These are phyloP conservation scores for Palloptera scutellata DNA, from an alignment of 2,888 invertebrate species.

Conservation along the genomic window DNA sequence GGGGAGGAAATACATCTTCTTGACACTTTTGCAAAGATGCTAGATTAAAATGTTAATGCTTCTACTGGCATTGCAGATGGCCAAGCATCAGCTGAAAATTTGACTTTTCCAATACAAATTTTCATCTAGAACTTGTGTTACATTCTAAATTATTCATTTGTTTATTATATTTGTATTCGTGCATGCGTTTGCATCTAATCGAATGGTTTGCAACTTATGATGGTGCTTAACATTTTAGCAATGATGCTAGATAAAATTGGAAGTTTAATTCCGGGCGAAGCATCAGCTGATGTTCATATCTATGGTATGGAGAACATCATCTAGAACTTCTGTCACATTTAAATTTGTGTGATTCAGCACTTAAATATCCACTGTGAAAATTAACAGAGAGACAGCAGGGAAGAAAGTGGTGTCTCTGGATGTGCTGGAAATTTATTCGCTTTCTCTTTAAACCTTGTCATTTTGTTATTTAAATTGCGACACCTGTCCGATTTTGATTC, in stretches of 20 bases:
- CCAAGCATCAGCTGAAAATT: conserved; percentile 53
- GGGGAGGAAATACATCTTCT: conserved; percentile 30
- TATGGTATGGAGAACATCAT: conserved; percentile 39
- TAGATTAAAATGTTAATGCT: conserved; percentile 41
- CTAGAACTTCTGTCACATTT: conserved; percentile 53
- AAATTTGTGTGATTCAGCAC: not conserved
- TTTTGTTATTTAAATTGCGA: too few species aligned
- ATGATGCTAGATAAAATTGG: conserved; percentile 40
- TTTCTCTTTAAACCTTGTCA: too few species aligned
- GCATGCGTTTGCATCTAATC: conserved; percentile 16
- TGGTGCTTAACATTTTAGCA: conserved; percentile 36
- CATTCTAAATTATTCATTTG: conserved; percentile 7
- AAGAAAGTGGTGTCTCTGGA: too few species aligned
- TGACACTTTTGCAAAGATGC: conserved; percentile 60
- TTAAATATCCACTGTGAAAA: too few species aligned
- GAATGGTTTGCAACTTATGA: conserved; percentile 14
- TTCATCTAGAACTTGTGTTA: conserved; percentile 37
- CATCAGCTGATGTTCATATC: conserved; percentile 37
- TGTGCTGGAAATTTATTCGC: too few species aligned
- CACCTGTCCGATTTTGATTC: too few species aligned
- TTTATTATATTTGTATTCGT: too few species aligned
- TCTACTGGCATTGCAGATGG: conserved; percentile 24
- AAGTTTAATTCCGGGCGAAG: conserved; percentile 26
- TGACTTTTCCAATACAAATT: conserved; percentile 18
- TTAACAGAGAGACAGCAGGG: too few species aligned